A percentile compares a stretch with the other conserved stretches of the same genome.
Evolutionary conservation across 2,888 invertebrate species (phyloP).

Genomic region (Lithophane socia): DNA sequence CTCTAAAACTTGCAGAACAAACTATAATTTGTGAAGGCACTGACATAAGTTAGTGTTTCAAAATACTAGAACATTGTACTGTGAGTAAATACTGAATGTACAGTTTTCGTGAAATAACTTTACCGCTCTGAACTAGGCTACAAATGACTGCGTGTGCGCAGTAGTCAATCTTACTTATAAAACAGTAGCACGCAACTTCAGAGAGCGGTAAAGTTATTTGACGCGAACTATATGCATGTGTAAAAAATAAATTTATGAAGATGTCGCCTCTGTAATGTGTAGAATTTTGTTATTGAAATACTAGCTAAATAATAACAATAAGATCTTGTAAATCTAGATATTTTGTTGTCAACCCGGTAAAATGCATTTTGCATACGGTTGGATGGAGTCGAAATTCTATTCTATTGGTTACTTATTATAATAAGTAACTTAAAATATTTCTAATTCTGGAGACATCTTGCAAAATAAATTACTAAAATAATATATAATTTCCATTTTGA

Average conservation of each 20-base stretch:
- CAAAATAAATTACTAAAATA: not conserved
- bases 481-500: slow-evolving; percentile 17
- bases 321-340: not conserved
- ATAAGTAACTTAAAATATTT: not conserved
- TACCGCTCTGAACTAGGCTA: too few relatives aligned
- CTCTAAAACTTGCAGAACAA: slow-evolving; percentile 43
- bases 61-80: slow-evolving; percentile 42
- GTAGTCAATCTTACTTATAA: too few relatives aligned
- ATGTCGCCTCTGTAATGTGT: slow-evolving; percentile 19
- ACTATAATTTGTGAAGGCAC: slow-evolving; percentile 64
- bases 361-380: not conserved
- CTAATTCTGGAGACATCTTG: slow-evolving; percentile 1
- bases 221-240: not conserved
- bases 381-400: not conserved
- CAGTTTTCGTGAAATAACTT: too few relatives aligned
- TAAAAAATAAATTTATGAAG: slow-evolving; percentile 4
- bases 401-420: not conserved
- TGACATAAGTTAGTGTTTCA: slow-evolving; percentile 58
- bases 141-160: too few relatives aligned
- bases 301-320: not conserved
- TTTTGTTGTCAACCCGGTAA: not conserved
- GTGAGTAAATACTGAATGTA: slow-evolving; percentile 37
- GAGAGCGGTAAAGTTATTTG: too few relatives aligned
- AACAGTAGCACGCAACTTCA: too few relatives aligned
- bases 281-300: not conserved